phyloP scores from a whole-genome alignment of 2,888 invertebrate genomes.

The Ganaspis brasiliensis region DNA sequence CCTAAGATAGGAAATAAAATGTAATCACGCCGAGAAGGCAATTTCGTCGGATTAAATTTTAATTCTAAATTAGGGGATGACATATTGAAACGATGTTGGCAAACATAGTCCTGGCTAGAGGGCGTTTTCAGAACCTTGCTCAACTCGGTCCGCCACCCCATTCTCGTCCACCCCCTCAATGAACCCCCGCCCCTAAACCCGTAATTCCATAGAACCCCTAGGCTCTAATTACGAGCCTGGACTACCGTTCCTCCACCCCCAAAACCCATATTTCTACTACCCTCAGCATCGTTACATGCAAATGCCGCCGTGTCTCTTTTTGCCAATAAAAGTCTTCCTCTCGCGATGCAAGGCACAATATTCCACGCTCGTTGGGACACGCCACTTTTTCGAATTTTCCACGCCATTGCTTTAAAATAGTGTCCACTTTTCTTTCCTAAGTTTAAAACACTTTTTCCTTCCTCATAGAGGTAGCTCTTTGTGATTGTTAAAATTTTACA shows the following conservation, averaged over 20 bases:
- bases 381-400: conserved; percentile 29
- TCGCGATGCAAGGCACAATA: conserved; percentile 52
- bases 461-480: too few relatives aligned
- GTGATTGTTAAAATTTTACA: too few relatives aligned
- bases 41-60: conserved; percentile 77
- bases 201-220: conserved; percentile 72
- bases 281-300: conserved; percentile 75
- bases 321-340: conserved; percentile 77
- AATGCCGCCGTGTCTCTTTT: conserved; percentile 76
- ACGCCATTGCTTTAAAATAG: conserved; percentile 6
- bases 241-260: conserved; percentile 60
- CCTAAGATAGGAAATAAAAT: conserved; percentile 72
- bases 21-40: conserved; percentile 69
- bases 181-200: conserved; percentile 66
- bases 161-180: conserved; percentile 48
- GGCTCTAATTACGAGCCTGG: conserved; percentile 77
- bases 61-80: conserved; percentile 79
- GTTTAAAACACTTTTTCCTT: background rate
- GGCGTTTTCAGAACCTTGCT: conserved; percentile 56
- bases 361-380: conserved; percentile 24
- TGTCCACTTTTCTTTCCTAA: background rate
- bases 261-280: conserved; percentile 66
- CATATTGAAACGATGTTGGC: conserved; percentile 75
- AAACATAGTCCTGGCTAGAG: conserved; percentile 66
- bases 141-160: conserved; percentile 33